Percentiles rank a stretch among this genome's conserved stretches.
phyloP scores from a whole-genome alignment of 2,113 vertebrate species.

The Formicarius rufipectus region DNA sequence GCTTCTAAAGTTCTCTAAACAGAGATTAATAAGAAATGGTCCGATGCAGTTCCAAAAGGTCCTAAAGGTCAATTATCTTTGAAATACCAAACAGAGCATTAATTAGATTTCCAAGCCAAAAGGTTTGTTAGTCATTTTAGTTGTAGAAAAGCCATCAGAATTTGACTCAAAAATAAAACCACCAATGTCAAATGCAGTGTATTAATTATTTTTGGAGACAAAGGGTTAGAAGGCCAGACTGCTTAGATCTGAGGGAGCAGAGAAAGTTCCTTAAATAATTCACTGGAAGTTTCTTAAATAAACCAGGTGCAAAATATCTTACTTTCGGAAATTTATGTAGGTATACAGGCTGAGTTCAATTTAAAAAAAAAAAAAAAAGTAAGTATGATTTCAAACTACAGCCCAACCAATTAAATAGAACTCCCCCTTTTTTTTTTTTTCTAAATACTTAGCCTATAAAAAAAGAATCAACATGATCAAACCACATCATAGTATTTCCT shows the following conservation, averaged over 20 bases:
- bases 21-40: background rate
- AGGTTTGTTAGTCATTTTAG: background rate
- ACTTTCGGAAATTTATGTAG: background rate
- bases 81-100: background rate
- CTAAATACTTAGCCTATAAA: background rate
- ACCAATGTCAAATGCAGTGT: background rate
- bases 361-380: background rate
- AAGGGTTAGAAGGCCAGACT: background rate
- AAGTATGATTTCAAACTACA: background rate
- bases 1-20: background rate
- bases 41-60: background rate
- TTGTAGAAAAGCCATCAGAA: background rate
- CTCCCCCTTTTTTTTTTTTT: background rate
- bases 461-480: background rate
- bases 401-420: background rate
- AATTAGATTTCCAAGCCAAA: background rate
- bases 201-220: background rate
- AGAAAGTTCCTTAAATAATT: background rate
- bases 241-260: background rate
- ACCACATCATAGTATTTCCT: background rate
- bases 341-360: background rate
- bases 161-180: background rate
- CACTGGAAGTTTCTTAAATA: background rate
- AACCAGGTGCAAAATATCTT: background rate
- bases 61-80: background rate